Conservation (phyloP, 2,888 invertebrate species). For the Plebejus melissa region DNA sequence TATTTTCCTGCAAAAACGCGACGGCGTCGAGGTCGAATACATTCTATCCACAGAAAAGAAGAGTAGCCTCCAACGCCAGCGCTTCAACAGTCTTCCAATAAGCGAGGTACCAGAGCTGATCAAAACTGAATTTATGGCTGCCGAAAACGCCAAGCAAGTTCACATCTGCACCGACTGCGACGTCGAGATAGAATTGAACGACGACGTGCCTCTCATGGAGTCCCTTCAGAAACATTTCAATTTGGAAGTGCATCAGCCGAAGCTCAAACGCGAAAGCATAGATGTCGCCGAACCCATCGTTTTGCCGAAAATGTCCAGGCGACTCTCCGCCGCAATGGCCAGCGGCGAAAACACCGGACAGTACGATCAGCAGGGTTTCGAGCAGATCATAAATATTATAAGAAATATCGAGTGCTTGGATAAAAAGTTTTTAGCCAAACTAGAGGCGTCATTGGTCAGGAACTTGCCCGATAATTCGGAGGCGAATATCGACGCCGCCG, state of each 20-base stretch:
- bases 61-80: constrained; percentile 63
- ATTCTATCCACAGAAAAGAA: constrained; percentile 73
- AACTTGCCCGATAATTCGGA: constrained; percentile 67
- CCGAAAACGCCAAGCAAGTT: constrained; percentile 62
- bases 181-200: constrained; percentile 65
- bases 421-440: constrained; percentile 53
- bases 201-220: constrained; percentile 69
- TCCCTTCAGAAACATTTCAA: constrained; percentile 68
- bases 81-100: constrained; percentile 70
- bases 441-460: constrained; percentile 57
- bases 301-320: constrained; percentile 66
- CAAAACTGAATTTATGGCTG: constrained; percentile 58
- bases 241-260: constrained; percentile 60
- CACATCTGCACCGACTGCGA: constrained; percentile 72
- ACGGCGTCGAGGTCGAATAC: constrained; percentile 66
- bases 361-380: constrained; percentile 43
- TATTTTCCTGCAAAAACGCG: constrained; percentile 59
- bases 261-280: constrained; percentile 64
- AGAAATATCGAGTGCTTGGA: constrained; percentile 62
- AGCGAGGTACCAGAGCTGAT: constrained; percentile 69
- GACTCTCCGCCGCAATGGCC: constrained; percentile 63
- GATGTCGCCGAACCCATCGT: constrained; percentile 67
- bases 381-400: constrained; percentile 51
- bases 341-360: constrained; percentile 54
- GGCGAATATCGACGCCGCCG: constrained; percentile 59